These are phyloP conservation scores for Orchesella cincta DNA, from an alignment of 1,140 invertebrate genomes.

Conservation along the genomic window DNA sequence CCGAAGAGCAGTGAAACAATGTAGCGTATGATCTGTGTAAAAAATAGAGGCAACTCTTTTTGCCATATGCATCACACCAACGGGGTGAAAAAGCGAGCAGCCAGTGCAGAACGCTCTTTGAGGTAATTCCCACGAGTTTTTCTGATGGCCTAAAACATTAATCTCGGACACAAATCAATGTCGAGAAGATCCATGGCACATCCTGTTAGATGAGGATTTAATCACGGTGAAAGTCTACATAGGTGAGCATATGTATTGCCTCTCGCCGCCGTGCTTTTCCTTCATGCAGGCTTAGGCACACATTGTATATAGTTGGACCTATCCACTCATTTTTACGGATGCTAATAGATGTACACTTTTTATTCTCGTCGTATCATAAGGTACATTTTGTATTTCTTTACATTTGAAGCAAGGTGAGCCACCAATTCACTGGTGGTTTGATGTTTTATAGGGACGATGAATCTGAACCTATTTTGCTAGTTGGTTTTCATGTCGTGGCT, in stretches of 20 bases:
- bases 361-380: neutral
- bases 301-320: neutral
- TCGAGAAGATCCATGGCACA: conserved; percentile 40
- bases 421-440: no score
- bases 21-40: neutral
- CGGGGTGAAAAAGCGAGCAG: neutral
- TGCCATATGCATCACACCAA: neutral
- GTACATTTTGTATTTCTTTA: neutral
- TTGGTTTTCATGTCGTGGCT: no score
- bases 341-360: neutral
- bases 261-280: no score
- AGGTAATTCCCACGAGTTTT: conserved; percentile 29
- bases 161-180: conserved; percentile 49
- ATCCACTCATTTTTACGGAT: neutral
- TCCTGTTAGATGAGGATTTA: conserved; percentile 45
- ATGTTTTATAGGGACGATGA: no score
- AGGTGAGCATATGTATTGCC: neutral
- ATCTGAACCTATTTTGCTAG: no score
- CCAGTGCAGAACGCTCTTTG: neutral
- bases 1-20: neutral
- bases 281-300: neutral
- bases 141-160: conserved; percentile 33
- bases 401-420: no score
- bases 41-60: neutral
- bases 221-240: conserved; percentile 28